Conservation (phyloP, 2,113 vertebrate species). For the Cnemophilus loriae region DNA sequence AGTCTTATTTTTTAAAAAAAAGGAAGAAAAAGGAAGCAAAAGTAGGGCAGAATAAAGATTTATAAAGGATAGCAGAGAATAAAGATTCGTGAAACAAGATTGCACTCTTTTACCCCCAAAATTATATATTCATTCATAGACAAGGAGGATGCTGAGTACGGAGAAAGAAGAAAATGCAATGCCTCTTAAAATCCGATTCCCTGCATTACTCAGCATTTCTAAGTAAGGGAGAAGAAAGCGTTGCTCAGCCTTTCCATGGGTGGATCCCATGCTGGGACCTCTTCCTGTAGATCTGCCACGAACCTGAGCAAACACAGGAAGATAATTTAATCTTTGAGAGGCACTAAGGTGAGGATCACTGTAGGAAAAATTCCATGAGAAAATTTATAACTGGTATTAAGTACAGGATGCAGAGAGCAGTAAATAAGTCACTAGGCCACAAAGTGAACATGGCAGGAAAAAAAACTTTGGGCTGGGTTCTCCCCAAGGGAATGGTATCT, state of each 20-base stretch:
- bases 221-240: not conserved
- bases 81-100: not conserved
- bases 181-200: not conserved
- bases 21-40: not conserved
- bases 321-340: not conserved
- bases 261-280: not conserved
- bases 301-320: not conserved
- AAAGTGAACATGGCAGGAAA: not conserved
- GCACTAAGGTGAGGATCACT: not conserved
- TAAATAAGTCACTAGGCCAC: not conserved
- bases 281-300: not conserved
- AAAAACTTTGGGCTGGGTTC: not conserved
- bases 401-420: not conserved
- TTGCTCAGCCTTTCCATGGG: not conserved
- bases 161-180: not conserved
- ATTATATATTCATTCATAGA: not conserved
- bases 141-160: not conserved
- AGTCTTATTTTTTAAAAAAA: not conserved
- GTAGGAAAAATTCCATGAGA: not conserved
- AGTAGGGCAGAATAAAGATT: not conserved
- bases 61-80: not conserved
- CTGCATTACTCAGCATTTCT: not conserved
- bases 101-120: not conserved
- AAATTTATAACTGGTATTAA: not conserved
- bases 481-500: rapidly evolving